phyloP scores from a whole-genome alignment of 35 echinoderm and acorn worm species.

The Stichopus chloronotus region DNA sequence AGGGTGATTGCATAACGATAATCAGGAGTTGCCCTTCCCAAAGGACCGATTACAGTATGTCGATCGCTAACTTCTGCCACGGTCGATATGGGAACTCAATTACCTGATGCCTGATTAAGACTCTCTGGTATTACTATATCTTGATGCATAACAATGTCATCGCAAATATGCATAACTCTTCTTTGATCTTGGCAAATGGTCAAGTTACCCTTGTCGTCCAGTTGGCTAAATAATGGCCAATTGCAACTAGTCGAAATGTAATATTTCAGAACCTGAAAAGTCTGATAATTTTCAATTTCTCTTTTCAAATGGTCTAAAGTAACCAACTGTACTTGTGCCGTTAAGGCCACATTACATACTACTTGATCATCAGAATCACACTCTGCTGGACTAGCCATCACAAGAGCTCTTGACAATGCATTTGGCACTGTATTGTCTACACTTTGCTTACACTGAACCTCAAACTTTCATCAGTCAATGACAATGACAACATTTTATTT shows the following conservation, averaged over 20 bases:
- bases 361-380: not conserved
- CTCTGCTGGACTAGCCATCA: not conserved
- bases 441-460: not conserved
- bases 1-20: slow-evolving; percentile 34
- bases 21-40: not conserved
- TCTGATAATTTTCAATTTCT: not conserved
- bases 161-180: no score
- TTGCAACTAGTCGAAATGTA: not conserved
- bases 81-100: slow-evolving; percentile 3
- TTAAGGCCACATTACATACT: slow-evolving; percentile 1
- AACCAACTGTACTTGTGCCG: not conserved
- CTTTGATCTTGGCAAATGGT: no score
- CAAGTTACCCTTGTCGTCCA: not conserved
- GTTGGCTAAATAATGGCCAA: not conserved
- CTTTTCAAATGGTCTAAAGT: slow-evolving; percentile 28
- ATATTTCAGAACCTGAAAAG: no score
- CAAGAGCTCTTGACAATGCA: not conserved
- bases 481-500: no score
- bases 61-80: slow-evolving; percentile 1
- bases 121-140: no score
- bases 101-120: not conserved
- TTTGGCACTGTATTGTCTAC: not conserved
- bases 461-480: not conserved
- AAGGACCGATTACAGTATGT: slow-evolving; percentile 34
- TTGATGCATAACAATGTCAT: no score